These are phyloP conservation scores for Oenanthe melanoleuca DNA, from an alignment of 2,113 vertebrate genomes.

Conservation along the genomic window DNA sequence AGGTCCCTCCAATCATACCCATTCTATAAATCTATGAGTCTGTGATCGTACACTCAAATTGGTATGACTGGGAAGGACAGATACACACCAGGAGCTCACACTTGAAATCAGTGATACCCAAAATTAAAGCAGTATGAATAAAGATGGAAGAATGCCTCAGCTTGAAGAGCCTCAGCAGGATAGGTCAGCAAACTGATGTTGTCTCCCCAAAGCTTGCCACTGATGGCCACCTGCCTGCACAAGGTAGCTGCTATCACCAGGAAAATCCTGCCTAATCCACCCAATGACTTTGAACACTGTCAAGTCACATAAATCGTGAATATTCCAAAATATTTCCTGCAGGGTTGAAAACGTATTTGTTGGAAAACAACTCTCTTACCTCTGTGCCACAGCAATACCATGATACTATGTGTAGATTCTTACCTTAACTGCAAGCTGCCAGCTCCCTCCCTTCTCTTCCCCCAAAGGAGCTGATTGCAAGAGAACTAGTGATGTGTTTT, in stretches of 20 bases:
- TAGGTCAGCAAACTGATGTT: background rate
- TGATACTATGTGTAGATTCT: accelerated
- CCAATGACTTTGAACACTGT: background rate
- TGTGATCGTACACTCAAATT: background rate
- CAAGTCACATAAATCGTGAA: background rate
- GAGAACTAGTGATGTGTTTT: background rate
- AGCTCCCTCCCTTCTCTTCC: background rate
- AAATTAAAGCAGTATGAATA: background rate
- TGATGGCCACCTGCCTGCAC: background rate
- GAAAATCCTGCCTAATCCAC: background rate
- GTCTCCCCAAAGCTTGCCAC: background rate
- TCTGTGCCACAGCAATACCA: background rate
- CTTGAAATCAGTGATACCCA: background rate
- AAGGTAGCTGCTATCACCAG: background rate
- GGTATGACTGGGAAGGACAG: background rate
- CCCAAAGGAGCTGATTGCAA: background rate
- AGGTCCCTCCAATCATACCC: background rate
- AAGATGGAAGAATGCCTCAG: background rate
- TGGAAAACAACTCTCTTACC: background rate
- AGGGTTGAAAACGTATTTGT: background rate
- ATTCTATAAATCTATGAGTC: background rate
- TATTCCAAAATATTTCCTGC: background rate
- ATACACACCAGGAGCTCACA: background rate
- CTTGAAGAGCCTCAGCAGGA: background rate
- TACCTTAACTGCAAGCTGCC: background rate